These are phyloP conservation scores for Xestia ashworthii DNA, from an alignment of 2,888 invertebrate genomes.

Conservation along the genomic window DNA sequence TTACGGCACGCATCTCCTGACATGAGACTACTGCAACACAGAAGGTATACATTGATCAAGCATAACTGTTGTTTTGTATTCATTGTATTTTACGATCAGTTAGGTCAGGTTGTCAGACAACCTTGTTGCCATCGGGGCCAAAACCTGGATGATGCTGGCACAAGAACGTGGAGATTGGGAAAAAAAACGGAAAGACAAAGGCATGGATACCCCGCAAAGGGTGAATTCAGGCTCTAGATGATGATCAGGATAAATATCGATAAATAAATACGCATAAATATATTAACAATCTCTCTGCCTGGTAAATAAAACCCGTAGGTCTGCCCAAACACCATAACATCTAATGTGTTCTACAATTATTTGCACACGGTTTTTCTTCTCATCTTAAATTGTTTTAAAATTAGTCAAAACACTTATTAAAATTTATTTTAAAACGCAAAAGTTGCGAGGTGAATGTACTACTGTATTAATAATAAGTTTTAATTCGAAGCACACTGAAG, in stretches of 20 bases:
- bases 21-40: slow-evolving; percentile 6
- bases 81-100: not conserved
- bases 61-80: not conserved
- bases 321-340: not conserved
- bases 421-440: slow-evolving; percentile 4
- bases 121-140: not conserved
- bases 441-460: slow-evolving; percentile 10
- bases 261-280: too few relatives aligned
- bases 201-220: not conserved
- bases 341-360: not conserved
- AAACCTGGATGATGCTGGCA: not conserved
- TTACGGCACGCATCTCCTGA: slow-evolving; percentile 48
- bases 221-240: not conserved
- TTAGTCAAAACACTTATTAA: not conserved
- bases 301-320: too few relatives aligned
- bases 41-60: not conserved
- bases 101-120: not conserved
- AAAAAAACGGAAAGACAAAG: not conserved
- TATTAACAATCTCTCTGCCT: not conserved
- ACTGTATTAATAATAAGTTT: not conserved
- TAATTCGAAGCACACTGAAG: not conserved
- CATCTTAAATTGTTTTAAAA: not conserved
- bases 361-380: not conserved
- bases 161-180: not conserved
- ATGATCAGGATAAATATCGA: not conserved